phyloP scores from a whole-genome alignment of 2,113 vertebrate genomes.

The Alectura lathami region DNA sequence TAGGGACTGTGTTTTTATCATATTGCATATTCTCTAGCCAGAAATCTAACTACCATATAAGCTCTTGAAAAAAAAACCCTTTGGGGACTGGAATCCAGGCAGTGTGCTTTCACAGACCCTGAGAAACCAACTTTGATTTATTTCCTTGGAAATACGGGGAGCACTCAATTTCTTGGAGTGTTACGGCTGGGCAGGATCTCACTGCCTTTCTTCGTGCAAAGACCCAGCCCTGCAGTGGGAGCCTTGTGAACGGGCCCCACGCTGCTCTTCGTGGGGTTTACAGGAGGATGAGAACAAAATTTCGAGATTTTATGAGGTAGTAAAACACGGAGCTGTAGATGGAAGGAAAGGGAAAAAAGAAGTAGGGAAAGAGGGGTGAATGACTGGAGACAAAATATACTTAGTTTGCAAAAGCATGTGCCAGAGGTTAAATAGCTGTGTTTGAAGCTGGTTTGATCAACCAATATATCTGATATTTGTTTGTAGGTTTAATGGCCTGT shows the following conservation, averaged over 20 bases:
- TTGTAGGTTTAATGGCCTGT: constrained; percentile 59
- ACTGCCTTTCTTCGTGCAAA: not conserved
- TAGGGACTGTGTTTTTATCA: constrained; percentile 58
- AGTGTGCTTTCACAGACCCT: constrained; percentile 53
- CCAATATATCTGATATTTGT: constrained; percentile 35
- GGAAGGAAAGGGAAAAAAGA: not conserved
- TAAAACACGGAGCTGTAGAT: not conserved
- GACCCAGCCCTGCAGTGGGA: not conserved
- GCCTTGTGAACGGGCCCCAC: not conserved
- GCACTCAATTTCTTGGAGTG: constrained; percentile 1
- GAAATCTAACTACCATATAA: constrained; percentile 56
- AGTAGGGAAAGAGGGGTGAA: not conserved
- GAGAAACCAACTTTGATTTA: constrained; percentile 66
- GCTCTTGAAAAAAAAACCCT: constrained; percentile 26
- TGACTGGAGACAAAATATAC: not conserved
- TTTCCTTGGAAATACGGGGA: constrained; percentile 49
- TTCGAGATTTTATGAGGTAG: not conserved
- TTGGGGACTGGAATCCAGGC: constrained; percentile 44
- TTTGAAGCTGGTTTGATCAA: constrained; percentile 46
- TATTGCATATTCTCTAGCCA: constrained; percentile 57
- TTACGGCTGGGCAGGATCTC: constrained; percentile 9
- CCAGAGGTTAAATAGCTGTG: fast-evolving
- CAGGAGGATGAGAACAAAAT: constrained; percentile 24
- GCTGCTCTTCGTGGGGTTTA: not conserved
- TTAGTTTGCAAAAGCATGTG: not conserved